These are phyloP conservation scores for Panulirus ornatus DNA, from an alignment of 1,140 invertebrate genomes.

Conservation along the genomic window DNA sequence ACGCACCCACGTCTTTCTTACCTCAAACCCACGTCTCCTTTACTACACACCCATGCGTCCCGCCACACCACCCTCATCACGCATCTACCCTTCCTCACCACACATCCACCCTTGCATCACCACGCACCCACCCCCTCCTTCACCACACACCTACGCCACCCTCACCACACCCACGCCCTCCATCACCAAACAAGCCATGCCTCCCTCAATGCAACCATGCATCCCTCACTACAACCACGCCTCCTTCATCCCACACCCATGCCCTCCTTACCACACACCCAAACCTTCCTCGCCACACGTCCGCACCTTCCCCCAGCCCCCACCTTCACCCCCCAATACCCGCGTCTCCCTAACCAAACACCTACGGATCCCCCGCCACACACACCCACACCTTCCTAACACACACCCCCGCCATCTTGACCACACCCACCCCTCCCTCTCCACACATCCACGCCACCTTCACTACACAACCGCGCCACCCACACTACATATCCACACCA, in stretches of 20 bases:
- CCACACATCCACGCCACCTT: too few relatives aligned
- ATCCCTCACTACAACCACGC: background rate
- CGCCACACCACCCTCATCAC: too few relatives aligned
- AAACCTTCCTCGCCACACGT: background rate
- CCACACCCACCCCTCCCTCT: background rate
- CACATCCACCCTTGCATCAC: background rate
- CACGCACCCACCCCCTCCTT: background rate
- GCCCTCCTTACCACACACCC: too few relatives aligned
- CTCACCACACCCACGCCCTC: too few relatives aligned
- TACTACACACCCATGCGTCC: too few relatives aligned
- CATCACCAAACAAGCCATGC: too few relatives aligned
- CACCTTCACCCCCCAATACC: background rate
- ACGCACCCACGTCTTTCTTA: background rate
- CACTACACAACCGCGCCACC: too few relatives aligned
- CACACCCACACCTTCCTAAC: background rate
- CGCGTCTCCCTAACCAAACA: background rate
- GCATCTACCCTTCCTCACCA: background rate
- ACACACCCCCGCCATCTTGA: background rate
- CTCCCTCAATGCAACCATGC: too few relatives aligned
- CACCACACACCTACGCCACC: background rate
- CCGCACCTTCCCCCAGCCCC: background rate
- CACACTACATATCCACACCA: too few relatives aligned
- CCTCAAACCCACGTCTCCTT: too few relatives aligned
- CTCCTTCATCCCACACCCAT: too few relatives aligned
- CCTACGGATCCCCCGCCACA: background rate